Percentiles rank a stretch among this genome's conserved stretches.
Conservation (phyloP, 2,888 invertebrate genomes). For the Drosophila tripunctata region DNA sequence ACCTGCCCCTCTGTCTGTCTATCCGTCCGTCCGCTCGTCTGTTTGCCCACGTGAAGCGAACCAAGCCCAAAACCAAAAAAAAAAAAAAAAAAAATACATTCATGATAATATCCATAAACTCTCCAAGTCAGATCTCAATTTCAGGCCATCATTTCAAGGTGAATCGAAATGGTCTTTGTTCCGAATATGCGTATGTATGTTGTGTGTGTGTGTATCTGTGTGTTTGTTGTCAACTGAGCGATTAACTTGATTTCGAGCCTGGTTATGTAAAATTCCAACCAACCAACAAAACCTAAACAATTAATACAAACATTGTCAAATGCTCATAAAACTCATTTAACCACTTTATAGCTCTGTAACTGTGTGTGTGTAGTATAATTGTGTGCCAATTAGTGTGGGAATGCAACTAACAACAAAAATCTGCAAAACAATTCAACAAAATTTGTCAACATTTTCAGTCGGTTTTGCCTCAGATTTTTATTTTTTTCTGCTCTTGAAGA, state of each 20-base stretch:
- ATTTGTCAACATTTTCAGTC: constrained; percentile 19
- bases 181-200: constrained; percentile 11
- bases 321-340: constrained; percentile 20
- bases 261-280: constrained; percentile 48
- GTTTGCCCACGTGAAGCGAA: constrained; percentile 40
- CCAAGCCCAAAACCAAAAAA: constrained; percentile 15
- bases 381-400: constrained; percentile 51
- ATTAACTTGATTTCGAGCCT: constrained; percentile 4
- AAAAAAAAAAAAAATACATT: neutral
- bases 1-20: neutral
- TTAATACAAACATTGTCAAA: constrained; percentile 44
- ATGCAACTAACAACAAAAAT: constrained; percentile 22
- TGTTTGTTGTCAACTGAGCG: constrained; percentile 39
- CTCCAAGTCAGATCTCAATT: constrained; percentile 31
- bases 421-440: constrained; percentile 16
- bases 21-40: constrained; percentile 4
- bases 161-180: constrained; percentile 44
- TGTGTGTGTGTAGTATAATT: neutral
- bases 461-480: too few relatives aligned
- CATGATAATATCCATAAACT: constrained; percentile 4
- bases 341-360: constrained; percentile 23
- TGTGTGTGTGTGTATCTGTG: constrained; percentile 1
- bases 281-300: constrained; percentile 23
- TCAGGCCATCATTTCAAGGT: constrained; percentile 62
- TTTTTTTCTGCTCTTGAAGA: neutral